Evolutionary conservation across 2,113 vertebrate species (phyloP).

Genomic region (Emydocephalus ijimae): DNA sequence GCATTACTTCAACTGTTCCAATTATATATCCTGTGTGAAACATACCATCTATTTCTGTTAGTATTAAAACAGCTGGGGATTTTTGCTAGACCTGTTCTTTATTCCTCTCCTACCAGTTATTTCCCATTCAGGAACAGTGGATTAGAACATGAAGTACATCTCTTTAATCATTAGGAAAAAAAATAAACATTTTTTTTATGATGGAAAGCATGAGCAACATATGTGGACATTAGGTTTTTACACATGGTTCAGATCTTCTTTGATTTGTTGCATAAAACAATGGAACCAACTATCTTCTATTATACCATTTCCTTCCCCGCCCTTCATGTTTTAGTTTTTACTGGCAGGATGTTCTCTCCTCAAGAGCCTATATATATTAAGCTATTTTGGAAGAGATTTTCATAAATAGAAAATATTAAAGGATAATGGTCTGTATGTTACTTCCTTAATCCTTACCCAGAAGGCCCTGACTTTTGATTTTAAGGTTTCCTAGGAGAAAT

Average conservation of each 20-base stretch:
- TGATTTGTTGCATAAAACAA: conserved; percentile 24
- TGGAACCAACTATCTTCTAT: conserved; percentile 7
- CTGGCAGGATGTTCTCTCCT: conserved; percentile 8
- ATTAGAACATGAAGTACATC: conserved; percentile 28
- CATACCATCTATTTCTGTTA: conserved; percentile 33
- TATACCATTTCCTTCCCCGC: neutral
- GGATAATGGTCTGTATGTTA: fast-evolving
- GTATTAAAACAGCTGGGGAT: conserved; percentile 41
- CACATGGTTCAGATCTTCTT: conserved; percentile 21
- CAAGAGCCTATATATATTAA: conserved; percentile 1
- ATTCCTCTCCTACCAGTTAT: conserved; percentile 1
- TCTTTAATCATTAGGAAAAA: conserved; percentile 22
- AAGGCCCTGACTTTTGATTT: neutral
- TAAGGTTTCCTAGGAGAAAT: neutral
- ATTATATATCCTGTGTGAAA: conserved; percentile 37
- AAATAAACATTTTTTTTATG: conserved; percentile 17
- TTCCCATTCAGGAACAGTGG: conserved; percentile 33
- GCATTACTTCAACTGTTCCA: neutral
- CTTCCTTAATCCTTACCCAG: neutral
- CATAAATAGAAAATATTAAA: neutral
- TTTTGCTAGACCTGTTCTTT: conserved; percentile 14
- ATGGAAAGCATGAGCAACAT: conserved; percentile 29
- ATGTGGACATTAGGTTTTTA: conserved; percentile 31
- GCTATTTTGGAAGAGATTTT: conserved; percentile 26
- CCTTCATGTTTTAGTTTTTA: conserved; percentile 21